Conservation (phyloP, 35 echinoderm and acorn worm genomes). For the Patiria miniata region DNA sequence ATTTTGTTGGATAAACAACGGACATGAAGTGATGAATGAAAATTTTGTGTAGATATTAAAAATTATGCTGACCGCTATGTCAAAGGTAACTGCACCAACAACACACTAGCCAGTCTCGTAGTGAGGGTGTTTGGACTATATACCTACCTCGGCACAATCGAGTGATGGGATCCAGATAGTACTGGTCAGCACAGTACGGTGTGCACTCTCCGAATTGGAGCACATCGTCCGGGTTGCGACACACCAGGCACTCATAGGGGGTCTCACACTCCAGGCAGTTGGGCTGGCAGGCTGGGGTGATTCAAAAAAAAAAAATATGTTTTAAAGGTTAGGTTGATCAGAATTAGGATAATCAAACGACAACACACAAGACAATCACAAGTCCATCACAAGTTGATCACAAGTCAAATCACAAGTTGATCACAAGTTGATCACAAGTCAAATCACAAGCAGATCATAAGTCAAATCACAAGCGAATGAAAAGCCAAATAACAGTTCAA, state of each 20-base stretch:
- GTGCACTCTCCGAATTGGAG: slow-evolving; percentile 97
- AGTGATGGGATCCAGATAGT: slow-evolving; percentile 79
- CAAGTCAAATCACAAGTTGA: no score
- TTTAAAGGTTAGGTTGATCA: background rate
- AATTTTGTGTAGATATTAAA: no score
- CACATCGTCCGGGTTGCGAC: slow-evolving; percentile 68
- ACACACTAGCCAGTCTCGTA: no score
- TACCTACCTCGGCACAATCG: slow-evolving; percentile 81
- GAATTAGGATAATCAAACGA: background rate
- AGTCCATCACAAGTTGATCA: no score
- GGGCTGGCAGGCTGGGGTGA: slow-evolving; percentile 70
- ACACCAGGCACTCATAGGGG: slow-evolving; percentile 71
- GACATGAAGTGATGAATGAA: no score
- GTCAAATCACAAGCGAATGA: no score
- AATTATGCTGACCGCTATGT: no score
- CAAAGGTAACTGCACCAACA: no score
- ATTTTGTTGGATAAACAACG: no score
- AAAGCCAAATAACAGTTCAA: background rate
- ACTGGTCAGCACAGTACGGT: slow-evolving; percentile 84
- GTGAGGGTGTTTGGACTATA: background rate
- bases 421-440: no score
- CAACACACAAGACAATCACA: background rate
- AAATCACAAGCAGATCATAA: no score
- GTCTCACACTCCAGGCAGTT: slow-evolving; percentile 75
- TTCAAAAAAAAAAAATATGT: slow-evolving; percentile 6